phyloP scores from a whole-genome alignment of 1,140 invertebrate species.

The Lepeophtheirus salmonis region DNA sequence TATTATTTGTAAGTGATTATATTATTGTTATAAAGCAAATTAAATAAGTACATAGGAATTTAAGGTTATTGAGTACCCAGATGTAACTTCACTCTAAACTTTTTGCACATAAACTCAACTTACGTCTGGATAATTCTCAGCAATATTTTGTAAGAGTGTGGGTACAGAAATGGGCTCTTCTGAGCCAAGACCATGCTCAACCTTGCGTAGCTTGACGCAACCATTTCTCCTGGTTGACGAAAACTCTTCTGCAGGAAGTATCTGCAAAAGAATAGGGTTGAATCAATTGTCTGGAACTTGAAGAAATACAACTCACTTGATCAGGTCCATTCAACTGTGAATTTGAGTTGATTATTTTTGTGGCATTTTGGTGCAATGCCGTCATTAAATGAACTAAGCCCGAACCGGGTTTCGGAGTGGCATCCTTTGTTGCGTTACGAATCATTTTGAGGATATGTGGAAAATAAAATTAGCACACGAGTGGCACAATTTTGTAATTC shows the following conservation, averaged over 20 bases:
- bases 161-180: conserved; percentile 51
- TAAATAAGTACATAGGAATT: too few species aligned
- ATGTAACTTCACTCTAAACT: too few species aligned
- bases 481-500: too few species aligned
- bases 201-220: conserved; percentile 42
- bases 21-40: too few species aligned
- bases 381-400: conserved; percentile 7
- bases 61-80: too few species aligned
- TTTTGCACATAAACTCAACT: conserved; percentile 2
- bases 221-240: conserved; percentile 27
- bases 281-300: neutral
- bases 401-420: neutral
- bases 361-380: conserved; percentile 12
- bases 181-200: conserved; percentile 27
- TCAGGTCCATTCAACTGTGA: conserved; percentile 11
- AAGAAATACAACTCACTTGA: conserved; percentile 2
- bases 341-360: conserved; percentile 9
- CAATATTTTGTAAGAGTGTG: conserved; percentile 43
- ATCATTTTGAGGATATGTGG: too few species aligned
- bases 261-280: neutral
- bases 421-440: too few species aligned
- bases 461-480: too few species aligned
- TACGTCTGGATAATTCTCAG: conserved; percentile 26
- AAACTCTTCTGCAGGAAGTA: conserved; percentile 6
- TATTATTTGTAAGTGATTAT: too few species aligned